Evolutionary conservation across 2,113 vertebrate genomes (phyloP).

Genomic region (Mus pahari): DNA sequence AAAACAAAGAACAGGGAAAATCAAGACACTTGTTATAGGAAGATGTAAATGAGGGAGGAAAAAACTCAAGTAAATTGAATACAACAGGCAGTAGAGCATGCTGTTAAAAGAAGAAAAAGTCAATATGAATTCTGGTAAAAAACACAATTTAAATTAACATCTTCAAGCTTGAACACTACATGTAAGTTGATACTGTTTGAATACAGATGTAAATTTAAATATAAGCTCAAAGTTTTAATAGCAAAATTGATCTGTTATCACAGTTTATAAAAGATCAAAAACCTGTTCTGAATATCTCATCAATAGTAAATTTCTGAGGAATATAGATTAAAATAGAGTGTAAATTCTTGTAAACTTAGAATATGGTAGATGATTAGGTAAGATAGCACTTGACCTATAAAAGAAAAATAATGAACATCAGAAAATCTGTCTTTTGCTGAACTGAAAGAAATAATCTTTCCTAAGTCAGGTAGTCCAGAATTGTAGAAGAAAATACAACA

Average conservation of each 20-base stretch:
- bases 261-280: not conserved
- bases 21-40: conserved; percentile 19
- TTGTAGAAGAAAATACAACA: not conserved
- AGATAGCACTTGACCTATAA: not conserved
- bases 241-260: not conserved
- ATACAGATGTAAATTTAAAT: conserved; percentile 12
- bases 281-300: not conserved
- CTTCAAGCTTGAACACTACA: not conserved
- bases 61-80: conserved; percentile 37
- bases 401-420: not conserved
- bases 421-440: not conserved
- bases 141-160: conserved; percentile 46
- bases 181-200: conserved; percentile 11
- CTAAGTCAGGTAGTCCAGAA: not conserved
- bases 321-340: conserved; percentile 38
- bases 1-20: conserved; percentile 34
- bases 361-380: not conserved
- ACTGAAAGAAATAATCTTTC: not conserved
- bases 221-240: not conserved
- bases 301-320: conserved; percentile 36
- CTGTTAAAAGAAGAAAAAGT: conserved; percentile 57
- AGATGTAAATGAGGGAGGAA: conserved; percentile 61
- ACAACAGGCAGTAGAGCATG: conserved; percentile 42
- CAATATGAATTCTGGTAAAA: conserved; percentile 53
- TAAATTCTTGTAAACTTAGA: conserved; percentile 21